A percentile compares a stretch with the other conserved stretches of the same genome.
phyloP scores from a whole-genome alignment of 1,140 invertebrate species.

The Daktulosphaira vitifoliae region DNA sequence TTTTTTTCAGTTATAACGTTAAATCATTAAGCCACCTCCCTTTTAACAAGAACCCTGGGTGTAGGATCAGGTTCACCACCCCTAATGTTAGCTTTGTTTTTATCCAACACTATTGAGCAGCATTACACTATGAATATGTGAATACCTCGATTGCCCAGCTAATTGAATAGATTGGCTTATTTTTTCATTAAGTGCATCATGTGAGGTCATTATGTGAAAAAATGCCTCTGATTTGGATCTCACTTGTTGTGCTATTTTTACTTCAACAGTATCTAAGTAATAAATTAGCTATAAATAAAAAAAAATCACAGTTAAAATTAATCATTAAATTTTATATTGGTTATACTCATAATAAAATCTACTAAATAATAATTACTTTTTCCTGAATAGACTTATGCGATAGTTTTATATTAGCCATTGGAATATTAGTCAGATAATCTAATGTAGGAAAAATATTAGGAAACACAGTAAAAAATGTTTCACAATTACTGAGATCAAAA shows the following conservation, averaged over 20 bases:
- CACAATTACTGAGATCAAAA: slow-evolving; percentile 70
- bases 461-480: slow-evolving; percentile 78
- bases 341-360: too few species aligned
- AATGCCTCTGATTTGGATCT: slow-evolving; percentile 92
- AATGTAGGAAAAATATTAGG: slow-evolving; percentile 33
- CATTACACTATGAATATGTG: too few species aligned
- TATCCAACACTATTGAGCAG: too few species aligned
- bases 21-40: too few species aligned
- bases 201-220: slow-evolving; percentile 93
- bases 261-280: slow-evolving; percentile 90
- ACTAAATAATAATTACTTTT: slow-evolving; percentile 34
- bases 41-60: too few species aligned
- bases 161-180: slow-evolving; percentile 72
- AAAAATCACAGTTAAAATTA: neutral
- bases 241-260: slow-evolving; percentile 90
- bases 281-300: slow-evolving; percentile 60
- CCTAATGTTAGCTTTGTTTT: too few species aligned
- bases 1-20: too few species aligned
- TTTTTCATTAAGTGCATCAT: slow-evolving; percentile 84
- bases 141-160: slow-evolving; percentile 61
- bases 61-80: too few species aligned
- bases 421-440: neutral
- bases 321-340: too few species aligned
- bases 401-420: slow-evolving; percentile 14
- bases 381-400: slow-evolving; percentile 32